These are phyloP conservation scores for Upupa epops DNA, from an alignment of 2,113 vertebrate species.

Conservation along the genomic window DNA sequence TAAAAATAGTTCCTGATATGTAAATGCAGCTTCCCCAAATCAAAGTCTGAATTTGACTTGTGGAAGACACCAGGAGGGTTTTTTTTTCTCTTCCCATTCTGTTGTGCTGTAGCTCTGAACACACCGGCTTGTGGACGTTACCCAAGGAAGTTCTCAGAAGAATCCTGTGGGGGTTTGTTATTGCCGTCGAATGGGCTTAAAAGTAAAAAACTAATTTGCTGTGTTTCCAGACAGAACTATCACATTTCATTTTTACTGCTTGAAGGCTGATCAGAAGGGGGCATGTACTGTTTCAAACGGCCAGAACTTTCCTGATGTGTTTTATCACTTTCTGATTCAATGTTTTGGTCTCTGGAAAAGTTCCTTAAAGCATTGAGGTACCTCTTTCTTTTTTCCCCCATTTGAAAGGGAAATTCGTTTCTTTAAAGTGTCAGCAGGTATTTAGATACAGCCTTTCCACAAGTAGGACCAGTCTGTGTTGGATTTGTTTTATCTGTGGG, in stretches of 20 bases:
- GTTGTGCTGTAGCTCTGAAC: background rate
- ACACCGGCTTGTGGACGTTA: background rate
- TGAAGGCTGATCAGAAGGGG: background rate
- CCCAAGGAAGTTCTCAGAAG: background rate
- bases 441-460: background rate
- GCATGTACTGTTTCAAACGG: background rate
- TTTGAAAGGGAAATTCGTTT: slow-evolving; percentile 13
- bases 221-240: background rate
- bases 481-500: slow-evolving; percentile 24
- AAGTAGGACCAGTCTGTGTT: background rate
- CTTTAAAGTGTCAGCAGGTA: slow-evolving; percentile 19
- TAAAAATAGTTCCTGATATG: background rate
- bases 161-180: background rate
- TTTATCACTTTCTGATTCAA: slow-evolving; percentile 37
- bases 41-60: background rate
- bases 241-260: background rate
- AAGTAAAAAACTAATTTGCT: slow-evolving; percentile 10
- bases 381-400: background rate
- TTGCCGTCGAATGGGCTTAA: background rate
- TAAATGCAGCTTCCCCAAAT: background rate
- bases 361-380: background rate
- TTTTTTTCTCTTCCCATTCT: background rate
- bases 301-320: background rate
- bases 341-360: slow-evolving; percentile 8
- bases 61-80: background rate